Conservation (phyloP, 2,113 vertebrate species). For the Istiophorus platypterus region DNA sequence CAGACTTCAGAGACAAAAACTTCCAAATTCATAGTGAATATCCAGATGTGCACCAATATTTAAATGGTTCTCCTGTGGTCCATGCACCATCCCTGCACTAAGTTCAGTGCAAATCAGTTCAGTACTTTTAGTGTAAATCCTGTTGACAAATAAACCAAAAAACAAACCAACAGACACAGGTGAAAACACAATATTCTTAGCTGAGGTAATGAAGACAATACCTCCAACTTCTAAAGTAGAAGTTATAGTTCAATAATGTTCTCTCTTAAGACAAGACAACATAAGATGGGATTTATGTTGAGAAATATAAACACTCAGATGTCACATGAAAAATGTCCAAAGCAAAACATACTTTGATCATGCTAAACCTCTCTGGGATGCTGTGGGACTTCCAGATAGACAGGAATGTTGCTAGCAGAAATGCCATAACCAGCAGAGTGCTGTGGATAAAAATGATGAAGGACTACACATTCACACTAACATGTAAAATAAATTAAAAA, state of each 20-base stretch:
- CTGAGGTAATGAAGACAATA: neutral
- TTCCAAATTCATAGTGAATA: too few species aligned
- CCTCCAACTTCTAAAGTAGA: neutral
- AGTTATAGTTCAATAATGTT: neutral
- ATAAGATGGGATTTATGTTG: neutral
- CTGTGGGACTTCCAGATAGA: neutral
- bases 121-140: too few species aligned
- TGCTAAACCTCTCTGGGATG: slow-evolving; percentile 21
- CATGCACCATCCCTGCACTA: too few species aligned
- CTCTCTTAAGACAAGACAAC: neutral
- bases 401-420: slow-evolving; percentile 1
- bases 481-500: neutral
- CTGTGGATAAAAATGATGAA: slow-evolving; percentile 2
- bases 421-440: neutral
- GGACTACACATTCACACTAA: neutral
- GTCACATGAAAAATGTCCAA: neutral
- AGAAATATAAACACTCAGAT: neutral
- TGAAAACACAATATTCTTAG: neutral
- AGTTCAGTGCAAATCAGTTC: too few species aligned
- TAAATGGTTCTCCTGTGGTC: too few species aligned
- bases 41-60: too few species aligned
- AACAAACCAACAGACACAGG: neutral
- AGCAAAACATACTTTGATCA: slow-evolving; percentile 15
- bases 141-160: neutral
- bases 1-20: too few species aligned